Evolutionary conservation across 2,888 invertebrate genomes (phyloP).

Genomic region (Chymomyza caudatula): DNA sequence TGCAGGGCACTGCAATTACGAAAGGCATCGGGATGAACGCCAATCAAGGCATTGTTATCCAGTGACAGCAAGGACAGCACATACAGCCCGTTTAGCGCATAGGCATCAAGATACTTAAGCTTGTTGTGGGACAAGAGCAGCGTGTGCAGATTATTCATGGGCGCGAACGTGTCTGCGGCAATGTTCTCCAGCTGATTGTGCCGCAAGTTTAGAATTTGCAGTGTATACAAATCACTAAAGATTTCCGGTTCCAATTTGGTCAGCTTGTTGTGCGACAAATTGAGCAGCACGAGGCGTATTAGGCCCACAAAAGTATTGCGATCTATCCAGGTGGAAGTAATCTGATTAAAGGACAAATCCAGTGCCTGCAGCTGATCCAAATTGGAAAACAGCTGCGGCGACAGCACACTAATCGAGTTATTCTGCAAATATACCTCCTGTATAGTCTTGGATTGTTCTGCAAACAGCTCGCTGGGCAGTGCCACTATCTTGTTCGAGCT

Average conservation of each 20-base stretch:
- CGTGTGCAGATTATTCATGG: conserved; percentile 95
- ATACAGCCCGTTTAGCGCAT: conserved; percentile 91
- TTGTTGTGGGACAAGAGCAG: conserved; percentile 91
- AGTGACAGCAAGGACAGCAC: conserved; percentile 90
- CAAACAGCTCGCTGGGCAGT: conserved; percentile 90
- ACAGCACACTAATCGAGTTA: conserved; percentile 91
- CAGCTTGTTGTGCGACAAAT: conserved; percentile 91
- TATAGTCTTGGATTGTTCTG: conserved; percentile 87
- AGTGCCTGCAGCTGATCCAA: conserved; percentile 88
- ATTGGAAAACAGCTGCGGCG: conserved; percentile 91
- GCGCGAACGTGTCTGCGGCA: conserved; percentile 91
- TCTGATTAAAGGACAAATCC: conserved; percentile 91
- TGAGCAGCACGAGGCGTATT: conserved; percentile 91
- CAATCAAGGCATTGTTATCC: conserved; percentile 90
- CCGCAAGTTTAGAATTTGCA: conserved; percentile 91
- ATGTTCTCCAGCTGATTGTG: conserved; percentile 90
- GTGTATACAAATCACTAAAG: conserved; percentile 90
- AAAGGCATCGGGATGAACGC: conserved; percentile 92
- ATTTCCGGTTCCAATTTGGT: conserved; percentile 89
- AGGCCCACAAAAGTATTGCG: conserved; percentile 91
- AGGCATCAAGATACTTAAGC: conserved; percentile 89
- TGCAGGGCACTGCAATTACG: conserved; percentile 93
- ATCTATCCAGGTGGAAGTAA: conserved; percentile 92
- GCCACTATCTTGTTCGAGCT: conserved; percentile 94
- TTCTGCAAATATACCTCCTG: conserved; percentile 94